Conservation (phyloP, 1,140 invertebrate genomes). For the Apis florea region DNA sequence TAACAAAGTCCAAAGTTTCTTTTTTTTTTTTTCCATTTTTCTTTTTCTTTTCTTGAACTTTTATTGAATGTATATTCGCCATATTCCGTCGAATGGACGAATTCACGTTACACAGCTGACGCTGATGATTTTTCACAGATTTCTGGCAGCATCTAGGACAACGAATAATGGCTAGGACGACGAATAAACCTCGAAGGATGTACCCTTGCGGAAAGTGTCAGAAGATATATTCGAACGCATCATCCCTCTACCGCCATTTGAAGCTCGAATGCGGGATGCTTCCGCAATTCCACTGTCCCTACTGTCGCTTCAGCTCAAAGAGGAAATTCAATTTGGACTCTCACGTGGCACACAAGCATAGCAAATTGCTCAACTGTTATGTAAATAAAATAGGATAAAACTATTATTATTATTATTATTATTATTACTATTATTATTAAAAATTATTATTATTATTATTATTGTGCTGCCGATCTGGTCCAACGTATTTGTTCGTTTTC, state of each 20-base stretch:
- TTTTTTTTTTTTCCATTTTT: neutral
- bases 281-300: constrained; percentile 84
- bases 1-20: neutral
- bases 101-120: constrained; percentile 5
- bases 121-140: constrained; percentile 60
- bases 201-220: constrained; percentile 68
- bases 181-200: constrained; percentile 17
- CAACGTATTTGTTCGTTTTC: too few relatives aligned
- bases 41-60: too few relatives aligned
- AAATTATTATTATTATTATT: too few relatives aligned
- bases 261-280: constrained; percentile 85
- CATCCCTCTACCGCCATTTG: constrained; percentile 81
- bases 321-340: constrained; percentile 76
- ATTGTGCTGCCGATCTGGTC: too few relatives aligned
- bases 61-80: neutral
- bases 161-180: constrained; percentile 13
- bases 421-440: too few relatives aligned
- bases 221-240: constrained; percentile 72
- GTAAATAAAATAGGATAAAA: neutral
- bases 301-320: constrained; percentile 82
- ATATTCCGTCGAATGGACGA: too few relatives aligned
- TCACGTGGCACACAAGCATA: constrained; percentile 72
- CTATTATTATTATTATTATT: too few relatives aligned
- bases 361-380: constrained; percentile 8
- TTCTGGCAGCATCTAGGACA: constrained; percentile 1